Base-by-base conservation (phyloP, 2,888 invertebrate genomes). In the Phorcus lineatus region DNA sequence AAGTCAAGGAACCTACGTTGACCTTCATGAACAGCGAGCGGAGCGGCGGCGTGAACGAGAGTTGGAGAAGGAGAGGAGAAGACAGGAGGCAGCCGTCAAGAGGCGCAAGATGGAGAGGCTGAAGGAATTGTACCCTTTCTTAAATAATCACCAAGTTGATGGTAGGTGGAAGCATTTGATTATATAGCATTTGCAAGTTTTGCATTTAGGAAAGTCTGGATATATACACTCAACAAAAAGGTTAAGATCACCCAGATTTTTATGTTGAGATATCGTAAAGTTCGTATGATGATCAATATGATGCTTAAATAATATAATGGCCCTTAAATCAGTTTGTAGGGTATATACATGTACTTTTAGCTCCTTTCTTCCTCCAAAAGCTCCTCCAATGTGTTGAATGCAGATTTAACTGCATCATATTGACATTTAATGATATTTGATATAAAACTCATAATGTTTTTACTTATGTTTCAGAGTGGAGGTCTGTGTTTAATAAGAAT, bases 381-480 rank as follows among this genome's bases (percentile, higher is more conserved):
- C n/a, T n/a, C n/a, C n/a, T n/a, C n/a, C n/a, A n/a, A n/a, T n/a
- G n/a, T n/a, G n/a, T n/a, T n/a, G n/a, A n/a, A n/a, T n/a, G n/a
- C n/a, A n/a, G n/a, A n/a, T n/a, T n/a, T n/a, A n/a, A n/a, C n/a
- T n/a, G n/a, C n/a, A n/a, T n/a, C n/a, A n/a, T 16, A 57, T 2
- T 36, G 2, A 36, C 7, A 4, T 36, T 36, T 7, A 57, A 11
- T 7, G n/a, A 19, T 57, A 16, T 9, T 17, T 24, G 19, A 24
- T 9, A 31, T 67, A 31, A 24, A 67, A 24, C 36, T 67, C 17
- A 28, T 28, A 31, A 9, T 57, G 3, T n/a, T 28, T 80, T 19
- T 17, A 28, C 66, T 52, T 79, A 76, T 70, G 36, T 79, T 81
- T 52, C 82, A 86, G 86, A 84, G 36, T 86, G 86, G 86, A 54